Evolutionary conservation across 37 sponge, comb jelly and placozoan species (phyloP).

Genomic region (Tethya wilhelma): DNA sequence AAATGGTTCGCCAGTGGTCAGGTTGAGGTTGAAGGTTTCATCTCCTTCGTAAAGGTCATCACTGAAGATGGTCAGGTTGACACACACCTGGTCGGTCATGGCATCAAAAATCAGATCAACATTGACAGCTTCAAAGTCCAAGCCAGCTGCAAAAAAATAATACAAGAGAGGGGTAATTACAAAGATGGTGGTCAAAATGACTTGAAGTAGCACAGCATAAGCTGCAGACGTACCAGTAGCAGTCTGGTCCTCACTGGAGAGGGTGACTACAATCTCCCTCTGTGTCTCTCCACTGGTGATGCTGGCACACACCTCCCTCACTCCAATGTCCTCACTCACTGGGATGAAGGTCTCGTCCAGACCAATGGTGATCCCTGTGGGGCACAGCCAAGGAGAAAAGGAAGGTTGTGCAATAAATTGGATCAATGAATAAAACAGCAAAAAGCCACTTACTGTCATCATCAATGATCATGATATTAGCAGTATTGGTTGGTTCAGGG

Average conservation of each 20-base stretch:
- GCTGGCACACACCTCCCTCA: background rate
- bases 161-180: too few species aligned
- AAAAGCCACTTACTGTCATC: too few species aligned
- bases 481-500: background rate
- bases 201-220: background rate
- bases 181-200: too few species aligned
- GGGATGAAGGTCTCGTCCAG: background rate
- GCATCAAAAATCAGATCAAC: background rate
- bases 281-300: background rate
- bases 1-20: background rate
- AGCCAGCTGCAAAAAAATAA: background rate
- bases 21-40: background rate
- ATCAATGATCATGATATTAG: too few species aligned
- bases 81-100: background rate
- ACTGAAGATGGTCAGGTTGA: background rate
- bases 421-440: too few species aligned
- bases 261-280: background rate
- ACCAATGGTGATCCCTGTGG: background rate
- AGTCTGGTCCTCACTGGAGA: background rate
- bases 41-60: background rate
- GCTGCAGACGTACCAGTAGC: background rate
- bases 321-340: background rate
- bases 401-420: too few species aligned
- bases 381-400: too few species aligned
- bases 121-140: background rate